phyloP scores from a whole-genome alignment of 2,113 vertebrate species.

The Thinocorus orbignyianus region DNA sequence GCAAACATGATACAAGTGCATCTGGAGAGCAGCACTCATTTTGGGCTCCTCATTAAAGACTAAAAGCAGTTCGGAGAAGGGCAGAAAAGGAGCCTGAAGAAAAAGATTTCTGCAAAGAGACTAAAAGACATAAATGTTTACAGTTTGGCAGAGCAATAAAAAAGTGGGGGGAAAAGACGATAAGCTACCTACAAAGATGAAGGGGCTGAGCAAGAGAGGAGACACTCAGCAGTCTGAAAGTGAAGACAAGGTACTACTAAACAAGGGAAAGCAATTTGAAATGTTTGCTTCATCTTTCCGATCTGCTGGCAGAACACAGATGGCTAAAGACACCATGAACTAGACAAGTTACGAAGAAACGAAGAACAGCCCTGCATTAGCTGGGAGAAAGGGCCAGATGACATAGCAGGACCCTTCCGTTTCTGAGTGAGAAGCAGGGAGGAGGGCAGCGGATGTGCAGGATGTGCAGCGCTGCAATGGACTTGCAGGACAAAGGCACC shows the following conservation, averaged over 20 bases:
- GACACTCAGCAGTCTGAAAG: background rate
- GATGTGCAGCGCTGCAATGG: background rate
- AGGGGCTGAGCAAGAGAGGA: background rate
- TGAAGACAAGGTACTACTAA: background rate
- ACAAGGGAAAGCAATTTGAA: background rate
- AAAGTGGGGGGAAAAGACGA: background rate
- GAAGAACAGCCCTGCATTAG: background rate
- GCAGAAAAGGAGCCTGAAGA: background rate
- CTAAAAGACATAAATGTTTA: background rate
- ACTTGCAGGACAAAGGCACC: background rate
- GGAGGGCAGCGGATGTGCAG: background rate
- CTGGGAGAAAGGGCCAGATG: background rate
- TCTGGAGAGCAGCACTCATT: background rate
- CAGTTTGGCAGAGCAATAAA: background rate
- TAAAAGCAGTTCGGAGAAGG: background rate
- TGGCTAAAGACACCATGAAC: background rate
- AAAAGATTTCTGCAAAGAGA: background rate
- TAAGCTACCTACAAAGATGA: background rate
- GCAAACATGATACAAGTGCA: background rate
- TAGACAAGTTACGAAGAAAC: background rate
- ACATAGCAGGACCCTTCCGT: background rate
- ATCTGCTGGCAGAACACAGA: background rate
- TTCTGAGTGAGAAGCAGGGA: background rate
- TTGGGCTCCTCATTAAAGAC: background rate
- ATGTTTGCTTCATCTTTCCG: background rate